Conservation (phyloP, 2,888 invertebrate genomes). For the Thereva nobilitata region DNA sequence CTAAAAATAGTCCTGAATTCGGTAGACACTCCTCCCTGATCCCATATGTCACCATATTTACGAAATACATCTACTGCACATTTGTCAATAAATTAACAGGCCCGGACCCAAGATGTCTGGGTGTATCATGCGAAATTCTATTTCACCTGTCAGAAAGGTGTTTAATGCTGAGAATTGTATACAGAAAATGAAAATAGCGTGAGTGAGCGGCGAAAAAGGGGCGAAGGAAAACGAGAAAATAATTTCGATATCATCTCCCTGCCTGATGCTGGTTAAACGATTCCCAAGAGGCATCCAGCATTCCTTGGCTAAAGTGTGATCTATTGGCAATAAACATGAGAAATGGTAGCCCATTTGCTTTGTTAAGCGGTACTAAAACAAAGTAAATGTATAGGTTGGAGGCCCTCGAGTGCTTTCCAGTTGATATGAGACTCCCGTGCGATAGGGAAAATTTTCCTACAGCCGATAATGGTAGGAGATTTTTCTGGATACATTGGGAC, state of each 20-base stretch:
- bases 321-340: constrained; percentile 43
- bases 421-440: constrained; percentile 35
- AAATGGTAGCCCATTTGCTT: constrained; percentile 41
- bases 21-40: not conserved
- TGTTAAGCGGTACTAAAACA: constrained; percentile 42
- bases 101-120: constrained; percentile 18
- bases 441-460: constrained; percentile 18
- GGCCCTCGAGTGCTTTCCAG: constrained; percentile 39
- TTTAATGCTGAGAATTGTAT: not conserved
- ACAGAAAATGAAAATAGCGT: constrained; percentile 26
- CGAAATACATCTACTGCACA: not conserved
- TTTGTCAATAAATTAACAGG: constrained; percentile 29
- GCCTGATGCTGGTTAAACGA: constrained; percentile 31
- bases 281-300: constrained; percentile 38
- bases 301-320: constrained; percentile 41
- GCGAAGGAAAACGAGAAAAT: constrained; percentile 21
- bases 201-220: too few relatives aligned
- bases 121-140: constrained; percentile 24
- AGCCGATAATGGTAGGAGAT: constrained; percentile 23
- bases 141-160: constrained; percentile 34
- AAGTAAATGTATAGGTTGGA: constrained; percentile 40
- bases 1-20: too few relatives aligned
- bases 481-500: constrained; percentile 4
- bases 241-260: constrained; percentile 30
- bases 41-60: not conserved